Percentiles rank a stretch among this genome's conserved stretches.
These are phyloP conservation scores for Laticauda colubrina DNA, from an alignment of 2,113 vertebrate genomes.

Conservation along the genomic window DNA sequence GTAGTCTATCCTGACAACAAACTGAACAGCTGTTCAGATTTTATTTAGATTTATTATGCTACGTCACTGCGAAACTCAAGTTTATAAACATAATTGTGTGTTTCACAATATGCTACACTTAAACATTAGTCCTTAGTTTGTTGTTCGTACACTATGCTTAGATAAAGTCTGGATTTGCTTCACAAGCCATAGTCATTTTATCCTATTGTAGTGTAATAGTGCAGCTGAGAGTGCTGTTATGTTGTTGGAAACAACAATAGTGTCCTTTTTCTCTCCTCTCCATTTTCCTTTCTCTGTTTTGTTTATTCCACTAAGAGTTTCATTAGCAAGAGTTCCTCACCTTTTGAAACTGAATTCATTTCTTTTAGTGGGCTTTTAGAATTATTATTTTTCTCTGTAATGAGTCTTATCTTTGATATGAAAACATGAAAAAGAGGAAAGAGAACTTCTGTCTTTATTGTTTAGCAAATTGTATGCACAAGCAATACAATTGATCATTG, in stretches of 20 bases:
- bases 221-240: neutral
- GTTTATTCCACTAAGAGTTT: neutral
- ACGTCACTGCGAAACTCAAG: neutral
- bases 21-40: neutral
- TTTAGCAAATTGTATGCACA: conserved; percentile 19
- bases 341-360: neutral
- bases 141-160: neutral
- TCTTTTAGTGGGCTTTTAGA: neutral
- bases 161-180: neutral
- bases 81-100: neutral
- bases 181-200: neutral
- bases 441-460: neutral
- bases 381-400: neutral
- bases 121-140: neutral
- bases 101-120: neutral
- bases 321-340: neutral
- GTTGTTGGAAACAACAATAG: neutral
- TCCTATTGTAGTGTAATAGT: neutral
- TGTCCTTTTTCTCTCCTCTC: neutral
- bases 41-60: neutral
- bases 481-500: conserved; percentile 37
- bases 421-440: conserved; percentile 6
- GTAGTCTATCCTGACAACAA: neutral
- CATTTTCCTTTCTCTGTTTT: neutral
- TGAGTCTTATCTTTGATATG: neutral